A percentile compares a stretch with the other conserved stretches of the same genome.
These are phyloP conservation scores for Lytechinus pictus DNA, from an alignment of 35 echinoderm and acorn worm species.

Conservation along the genomic window DNA sequence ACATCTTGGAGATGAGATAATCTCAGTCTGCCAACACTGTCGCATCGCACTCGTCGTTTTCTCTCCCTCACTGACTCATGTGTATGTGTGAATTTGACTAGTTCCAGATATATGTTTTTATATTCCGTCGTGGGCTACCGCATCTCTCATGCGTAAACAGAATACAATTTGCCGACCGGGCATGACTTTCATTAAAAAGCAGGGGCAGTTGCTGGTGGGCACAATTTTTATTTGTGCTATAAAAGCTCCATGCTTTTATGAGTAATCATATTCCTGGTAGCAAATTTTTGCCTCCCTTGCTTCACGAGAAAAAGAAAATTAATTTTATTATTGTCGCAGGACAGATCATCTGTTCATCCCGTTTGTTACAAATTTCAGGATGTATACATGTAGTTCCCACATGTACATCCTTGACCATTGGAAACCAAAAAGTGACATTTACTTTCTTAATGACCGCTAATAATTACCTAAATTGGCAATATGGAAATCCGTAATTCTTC, in stretches of 20 bases:
- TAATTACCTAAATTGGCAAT: too few species aligned
- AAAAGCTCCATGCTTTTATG: not conserved
- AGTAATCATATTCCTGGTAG: not conserved
- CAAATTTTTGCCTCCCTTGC: not conserved
- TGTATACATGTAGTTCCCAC: not conserved
- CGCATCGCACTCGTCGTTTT: not conserved
- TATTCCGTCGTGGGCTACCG: not conserved
- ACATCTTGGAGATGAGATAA: too few species aligned
- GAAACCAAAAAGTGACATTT: not conserved
- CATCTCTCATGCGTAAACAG: not conserved
- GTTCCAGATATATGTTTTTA: not conserved
- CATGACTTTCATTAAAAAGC: not conserved
- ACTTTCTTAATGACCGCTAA: too few species aligned
- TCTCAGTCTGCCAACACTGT: not conserved
- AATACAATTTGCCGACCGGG: not conserved
- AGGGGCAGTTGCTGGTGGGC: not conserved
- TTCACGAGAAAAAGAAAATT: not conserved
- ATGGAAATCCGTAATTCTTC: too few species aligned
- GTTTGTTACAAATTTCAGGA: not conserved
- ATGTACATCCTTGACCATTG: not conserved
- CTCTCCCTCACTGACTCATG: not conserved
- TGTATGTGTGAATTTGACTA: constrained; percentile 2
- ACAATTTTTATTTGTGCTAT: not conserved
- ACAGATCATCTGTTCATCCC: not conserved
- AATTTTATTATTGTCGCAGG: not conserved